Conservation (phyloP, 2,113 vertebrate species). For the Brachionichthys hirsutus region DNA sequence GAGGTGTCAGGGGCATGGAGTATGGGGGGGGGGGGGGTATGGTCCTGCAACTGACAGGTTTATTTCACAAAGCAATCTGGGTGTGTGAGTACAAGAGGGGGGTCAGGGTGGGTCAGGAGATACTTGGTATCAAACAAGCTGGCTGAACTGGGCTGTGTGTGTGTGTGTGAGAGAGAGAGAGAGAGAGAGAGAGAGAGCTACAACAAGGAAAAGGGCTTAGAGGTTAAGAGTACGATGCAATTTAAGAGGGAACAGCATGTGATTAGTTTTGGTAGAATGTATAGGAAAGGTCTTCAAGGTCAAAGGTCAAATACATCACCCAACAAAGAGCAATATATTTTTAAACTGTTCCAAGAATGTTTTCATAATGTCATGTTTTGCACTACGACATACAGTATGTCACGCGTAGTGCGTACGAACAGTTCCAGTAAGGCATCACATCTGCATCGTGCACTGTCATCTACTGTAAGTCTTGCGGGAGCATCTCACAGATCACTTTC, state of each 20-base stretch:
- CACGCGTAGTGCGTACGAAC: no score
- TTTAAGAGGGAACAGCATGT: conserved; percentile 55
- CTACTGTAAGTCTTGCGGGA: neutral
- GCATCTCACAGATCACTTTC: neutral
- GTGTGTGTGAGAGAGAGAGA: conserved; percentile 22
- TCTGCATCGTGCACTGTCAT: no score
- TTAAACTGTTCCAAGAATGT: neutral
- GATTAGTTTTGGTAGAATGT: conserved; percentile 56
- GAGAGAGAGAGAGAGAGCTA: conserved; percentile 24
- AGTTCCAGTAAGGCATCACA: no score
- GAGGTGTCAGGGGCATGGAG: conserved; percentile 85
- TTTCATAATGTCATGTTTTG: no score
- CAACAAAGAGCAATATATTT: conserved; percentile 15
- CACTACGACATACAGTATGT: no score
- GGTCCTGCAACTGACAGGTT: conserved; percentile 96
- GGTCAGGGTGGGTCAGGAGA: conserved; percentile 89
- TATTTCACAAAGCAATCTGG: conserved; percentile 99
- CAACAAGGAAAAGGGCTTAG: conserved; percentile 38
- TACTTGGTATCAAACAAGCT: conserved; percentile 66
- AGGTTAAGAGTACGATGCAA: conserved; percentile 41
- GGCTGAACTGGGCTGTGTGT: conserved; percentile 42
- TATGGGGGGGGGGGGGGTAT: conserved; percentile 87
- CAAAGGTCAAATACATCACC: conserved; percentile 12
- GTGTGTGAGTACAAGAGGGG: conserved; percentile 86
- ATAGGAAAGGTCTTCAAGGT: conserved; percentile 37